A percentile compares a stretch with the other conserved stretches of the same genome.
These are phyloP conservation scores for Glareola pratincola DNA, from an alignment of 2,113 vertebrate species.

Conservation along the genomic window DNA sequence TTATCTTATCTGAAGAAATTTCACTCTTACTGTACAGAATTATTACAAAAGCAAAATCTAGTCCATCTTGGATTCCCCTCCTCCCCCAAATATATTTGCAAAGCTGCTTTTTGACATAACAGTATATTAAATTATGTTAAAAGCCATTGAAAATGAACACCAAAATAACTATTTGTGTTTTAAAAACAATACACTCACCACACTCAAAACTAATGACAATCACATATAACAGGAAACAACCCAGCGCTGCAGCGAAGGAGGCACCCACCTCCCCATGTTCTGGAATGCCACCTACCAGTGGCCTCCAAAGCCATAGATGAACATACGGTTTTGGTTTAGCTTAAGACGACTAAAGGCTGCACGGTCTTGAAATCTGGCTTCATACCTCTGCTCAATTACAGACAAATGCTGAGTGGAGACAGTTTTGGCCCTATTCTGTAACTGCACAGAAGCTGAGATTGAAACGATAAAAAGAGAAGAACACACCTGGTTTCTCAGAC, in stretches of 20 bases:
- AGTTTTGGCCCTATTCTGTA: neutral
- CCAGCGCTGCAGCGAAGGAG: neutral
- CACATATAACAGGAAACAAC: neutral
- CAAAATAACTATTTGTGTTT: neutral
- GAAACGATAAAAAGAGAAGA: neutral
- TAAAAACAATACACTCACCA: neutral
- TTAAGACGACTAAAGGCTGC: neutral
- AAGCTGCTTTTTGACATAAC: neutral
- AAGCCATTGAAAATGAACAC: neutral
- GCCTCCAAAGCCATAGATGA: neutral
- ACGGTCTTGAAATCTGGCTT: neutral
- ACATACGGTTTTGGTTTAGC: neutral
- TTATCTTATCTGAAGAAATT: neutral
- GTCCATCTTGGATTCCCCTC: too few species aligned
- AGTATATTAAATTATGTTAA: neutral
- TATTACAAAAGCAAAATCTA: neutral
- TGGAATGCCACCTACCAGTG: neutral
- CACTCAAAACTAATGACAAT: neutral
- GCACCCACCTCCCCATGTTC: rapidly evolving
- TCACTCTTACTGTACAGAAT: neutral
- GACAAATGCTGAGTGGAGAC: neutral
- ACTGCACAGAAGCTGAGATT: neutral
- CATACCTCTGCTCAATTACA: neutral
- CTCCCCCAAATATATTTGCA: rapidly evolving
- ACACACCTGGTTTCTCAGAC: slow-evolving; percentile 82